Percentiles rank a stretch among this genome's conserved stretches.
Evolutionary conservation across 2,888 invertebrate species (phyloP).

Genomic region (Epistrophella euchroma): DNA sequence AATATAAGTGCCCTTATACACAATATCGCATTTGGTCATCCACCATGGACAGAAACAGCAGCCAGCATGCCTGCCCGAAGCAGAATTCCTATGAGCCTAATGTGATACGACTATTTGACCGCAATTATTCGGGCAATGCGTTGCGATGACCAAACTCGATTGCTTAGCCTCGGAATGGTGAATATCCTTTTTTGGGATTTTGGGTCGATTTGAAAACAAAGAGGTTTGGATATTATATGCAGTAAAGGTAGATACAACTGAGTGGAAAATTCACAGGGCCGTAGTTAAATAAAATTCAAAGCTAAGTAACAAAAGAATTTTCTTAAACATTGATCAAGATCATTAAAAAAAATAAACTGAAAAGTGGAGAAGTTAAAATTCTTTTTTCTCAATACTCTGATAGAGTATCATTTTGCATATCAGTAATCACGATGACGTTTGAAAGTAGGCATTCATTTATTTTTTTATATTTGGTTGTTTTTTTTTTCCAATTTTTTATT

Average conservation of each 20-base stretch:
- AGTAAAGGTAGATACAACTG: neutral
- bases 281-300: too few species aligned
- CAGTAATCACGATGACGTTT: too few species aligned
- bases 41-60: neutral
- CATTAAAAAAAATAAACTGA: too few species aligned
- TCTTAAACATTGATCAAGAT: too few species aligned
- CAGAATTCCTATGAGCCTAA: constrained; percentile 55
- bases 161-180: constrained; percentile 57
- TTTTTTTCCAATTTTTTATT: too few species aligned
- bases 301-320: too few species aligned
- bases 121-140: constrained; percentile 74
- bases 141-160: constrained; percentile 61
- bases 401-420: too few species aligned
- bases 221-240: constrained; percentile 1
- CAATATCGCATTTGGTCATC: constrained; percentile 3
- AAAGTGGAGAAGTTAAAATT: too few species aligned
- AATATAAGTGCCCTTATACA: constrained; percentile 18
- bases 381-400: too few species aligned
- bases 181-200: constrained; percentile 68
- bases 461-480: too few species aligned
- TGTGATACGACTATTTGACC: constrained; percentile 72
- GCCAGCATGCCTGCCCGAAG: constrained; percentile 5
- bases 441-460: too few species aligned
- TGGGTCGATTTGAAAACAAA: constrained; percentile 66
- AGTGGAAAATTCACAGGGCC: too few species aligned